Evolutionary conservation across 2,888 invertebrate species (phyloP).

Genomic region (Sarcophaga subvicina): DNA sequence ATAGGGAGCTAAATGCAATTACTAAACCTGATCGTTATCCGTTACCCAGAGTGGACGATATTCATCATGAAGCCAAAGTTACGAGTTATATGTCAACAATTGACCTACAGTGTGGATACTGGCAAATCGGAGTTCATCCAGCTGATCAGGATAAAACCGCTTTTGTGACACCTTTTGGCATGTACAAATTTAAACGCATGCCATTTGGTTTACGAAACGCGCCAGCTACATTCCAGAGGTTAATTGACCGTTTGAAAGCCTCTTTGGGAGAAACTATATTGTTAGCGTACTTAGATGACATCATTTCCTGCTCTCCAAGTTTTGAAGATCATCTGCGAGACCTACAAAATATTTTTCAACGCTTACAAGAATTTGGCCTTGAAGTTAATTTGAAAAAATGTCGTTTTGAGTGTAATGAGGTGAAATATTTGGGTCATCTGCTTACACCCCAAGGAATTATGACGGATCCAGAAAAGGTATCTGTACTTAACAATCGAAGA

Average conservation of each 20-base stretch:
- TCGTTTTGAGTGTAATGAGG: no score
- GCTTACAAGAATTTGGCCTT: no score
- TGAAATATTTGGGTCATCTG: no score
- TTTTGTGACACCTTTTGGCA: not conserved
- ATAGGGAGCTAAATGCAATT: not conserved
- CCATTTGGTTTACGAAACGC: no score
- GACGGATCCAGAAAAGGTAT: constrained; percentile 23
- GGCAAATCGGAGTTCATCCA: not conserved
- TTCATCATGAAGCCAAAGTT: constrained; percentile 56
- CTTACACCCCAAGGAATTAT: constrained; percentile 61
- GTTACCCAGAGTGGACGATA: constrained; percentile 52
- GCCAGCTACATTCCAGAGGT: no score
- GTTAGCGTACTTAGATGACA: not conserved
- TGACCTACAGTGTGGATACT: constrained; percentile 63
- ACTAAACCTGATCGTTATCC: constrained; percentile 30
- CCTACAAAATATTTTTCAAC: not conserved
- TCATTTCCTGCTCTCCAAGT: constrained; percentile 1
- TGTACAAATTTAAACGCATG: no score
- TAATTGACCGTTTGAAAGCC: no score
- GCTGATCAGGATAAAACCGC: no score
- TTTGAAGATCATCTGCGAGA: not conserved
- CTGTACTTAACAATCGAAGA: constrained; percentile 61
- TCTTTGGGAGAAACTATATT: not conserved
- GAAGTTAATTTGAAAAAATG: no score
- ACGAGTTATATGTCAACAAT: constrained; percentile 61